Evolutionary conservation across 2,797 vertebrate genomes (phyloP).

Genomic region (Psittacula derbiana): DNA sequence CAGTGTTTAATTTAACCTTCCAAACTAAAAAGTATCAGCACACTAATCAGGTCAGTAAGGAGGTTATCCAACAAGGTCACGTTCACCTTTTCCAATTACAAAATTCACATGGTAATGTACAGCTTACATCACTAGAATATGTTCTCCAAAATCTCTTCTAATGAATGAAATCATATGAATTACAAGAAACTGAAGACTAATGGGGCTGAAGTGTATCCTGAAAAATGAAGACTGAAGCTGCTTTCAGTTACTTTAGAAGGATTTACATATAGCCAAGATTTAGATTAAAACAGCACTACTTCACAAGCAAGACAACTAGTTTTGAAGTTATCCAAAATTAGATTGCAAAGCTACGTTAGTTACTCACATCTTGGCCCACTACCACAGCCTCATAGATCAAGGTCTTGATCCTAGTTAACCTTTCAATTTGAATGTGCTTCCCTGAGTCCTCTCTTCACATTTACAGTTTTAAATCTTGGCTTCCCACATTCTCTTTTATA

Average conservation of each 20-base stretch:
- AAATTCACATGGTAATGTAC: not conserved
- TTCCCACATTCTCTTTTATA: not conserved
- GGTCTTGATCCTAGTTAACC: not conserved
- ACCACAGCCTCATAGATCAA: not conserved
- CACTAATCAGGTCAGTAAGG: constrained; percentile 52
- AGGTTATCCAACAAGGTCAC: constrained; percentile 39
- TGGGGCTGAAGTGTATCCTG: not conserved
- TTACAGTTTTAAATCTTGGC: not conserved
- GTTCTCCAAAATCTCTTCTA: constrained; percentile 27
- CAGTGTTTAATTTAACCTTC: constrained; percentile 49
- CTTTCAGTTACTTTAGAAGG: not conserved
- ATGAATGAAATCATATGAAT: not conserved
- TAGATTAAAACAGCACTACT: not conserved
- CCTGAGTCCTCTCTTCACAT: not conserved
- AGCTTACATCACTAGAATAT: not conserved
- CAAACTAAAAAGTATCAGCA: constrained; percentile 35
- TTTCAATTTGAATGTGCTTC: not conserved
- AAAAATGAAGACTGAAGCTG: not conserved
- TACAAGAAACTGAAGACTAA: constrained; percentile 16
- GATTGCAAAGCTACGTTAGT: not conserved
- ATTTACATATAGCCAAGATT: not conserved
- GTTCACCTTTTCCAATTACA: constrained; percentile 17
- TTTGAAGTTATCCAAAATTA: not conserved
- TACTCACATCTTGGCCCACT: not conserved
- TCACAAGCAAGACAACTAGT: not conserved